Evolutionary conservation across 2,113 vertebrate genomes (phyloP).

Genomic region (Paracanthobrama guichenoti): DNA sequence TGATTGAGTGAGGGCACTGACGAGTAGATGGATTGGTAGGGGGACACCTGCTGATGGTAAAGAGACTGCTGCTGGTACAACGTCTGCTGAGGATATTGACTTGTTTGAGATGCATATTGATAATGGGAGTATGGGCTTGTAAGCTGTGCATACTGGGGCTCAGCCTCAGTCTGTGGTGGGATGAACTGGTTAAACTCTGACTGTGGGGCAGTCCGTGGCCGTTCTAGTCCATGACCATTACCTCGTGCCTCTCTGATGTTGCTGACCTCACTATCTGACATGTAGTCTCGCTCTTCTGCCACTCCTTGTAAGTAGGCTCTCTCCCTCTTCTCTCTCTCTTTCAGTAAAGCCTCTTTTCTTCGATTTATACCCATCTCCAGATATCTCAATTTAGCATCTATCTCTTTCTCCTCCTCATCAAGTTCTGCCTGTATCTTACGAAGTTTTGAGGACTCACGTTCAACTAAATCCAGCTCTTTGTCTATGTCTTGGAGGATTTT

Average conservation of each 20-base stretch:
- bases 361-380: conserved; percentile 99
- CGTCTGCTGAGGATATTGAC: conserved; percentile 89
- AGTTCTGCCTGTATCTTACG: conserved; percentile 98
- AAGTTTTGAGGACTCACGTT: conserved; percentile 97
- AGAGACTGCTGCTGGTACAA: conserved; percentile 89
- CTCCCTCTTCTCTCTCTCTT: conserved; percentile 96
- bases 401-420: conserved; percentile 98
- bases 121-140: conserved; percentile 93
- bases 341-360: conserved; percentile 94
- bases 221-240: conserved; percentile 84
- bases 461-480: conserved; percentile 94
- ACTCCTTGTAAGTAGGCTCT: conserved; percentile 97
- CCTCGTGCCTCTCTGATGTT: conserved; percentile 86
- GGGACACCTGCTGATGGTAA: conserved; percentile 91
- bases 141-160: conserved; percentile 88
- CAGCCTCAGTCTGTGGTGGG: conserved; percentile 91
- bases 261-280: conserved; percentile 98
- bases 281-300: conserved; percentile 97
- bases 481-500: conserved; percentile 99
- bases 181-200: conserved; percentile 94
- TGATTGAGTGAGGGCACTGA: conserved; percentile 82
- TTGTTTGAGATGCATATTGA: conserved; percentile 89
- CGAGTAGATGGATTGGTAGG: conserved; percentile 86
- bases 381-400: conserved; percentile 96
- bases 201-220: conserved; percentile 93